Base-by-base conservation (phyloP, 2,797 vertebrate species). In the Bradypodion ventrale region DNA sequence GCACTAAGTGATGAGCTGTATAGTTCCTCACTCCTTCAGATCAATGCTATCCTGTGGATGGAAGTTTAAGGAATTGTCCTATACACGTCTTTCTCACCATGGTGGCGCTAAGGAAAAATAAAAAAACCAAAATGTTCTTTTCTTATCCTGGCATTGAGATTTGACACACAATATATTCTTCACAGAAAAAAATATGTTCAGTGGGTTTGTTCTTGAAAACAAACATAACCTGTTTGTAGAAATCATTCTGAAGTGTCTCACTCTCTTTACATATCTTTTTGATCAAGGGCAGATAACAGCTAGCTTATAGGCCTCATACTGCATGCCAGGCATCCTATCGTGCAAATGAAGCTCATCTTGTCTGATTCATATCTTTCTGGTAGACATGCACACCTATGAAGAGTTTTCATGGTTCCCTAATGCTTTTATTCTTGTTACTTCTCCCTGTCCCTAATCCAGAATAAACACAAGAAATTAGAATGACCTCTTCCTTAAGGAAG, bases 151-250 rank as follows among this genome's bases (percentile, higher is more conserved):
- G 70, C 52, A 19, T 42, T 62, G 35, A 7, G 84, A 59, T 21
- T 32, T 32, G 0, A 0, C n/a, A 19, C 5, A 32, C 0, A 52
- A 42, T 44, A 2, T 0, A 0, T 5, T 0, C 0, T 66, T 84
- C n/a, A 1, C 1, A 10, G 10, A 25, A 2, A 8, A n/a, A n/a
- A n/a, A n/a, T n/a, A n/a, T n/a, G n/a, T n/a, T n/a, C n/a, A n/a
- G n/a, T n/a, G n/a, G n/a, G n/a, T n/a, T n/a, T n/a, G n/a, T n/a
- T n/a, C n/a, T n/a, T n/a, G n/a, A n/a, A n/a, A n/a, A n/a, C n/a
- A n/a, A n/a, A n/a, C n/a, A 32, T n/a, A 65, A 65, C 13, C 12
- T n/a, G 23, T 32, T n/a, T n/a, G n/a, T n/a, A 19, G 8, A 8
- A 23, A 16, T 59, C 42, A 59, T 78, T n/a, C 27, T 63, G 37